Conservation (phyloP, 2,888 invertebrate genomes). For the Pegoplata infirma region DNA sequence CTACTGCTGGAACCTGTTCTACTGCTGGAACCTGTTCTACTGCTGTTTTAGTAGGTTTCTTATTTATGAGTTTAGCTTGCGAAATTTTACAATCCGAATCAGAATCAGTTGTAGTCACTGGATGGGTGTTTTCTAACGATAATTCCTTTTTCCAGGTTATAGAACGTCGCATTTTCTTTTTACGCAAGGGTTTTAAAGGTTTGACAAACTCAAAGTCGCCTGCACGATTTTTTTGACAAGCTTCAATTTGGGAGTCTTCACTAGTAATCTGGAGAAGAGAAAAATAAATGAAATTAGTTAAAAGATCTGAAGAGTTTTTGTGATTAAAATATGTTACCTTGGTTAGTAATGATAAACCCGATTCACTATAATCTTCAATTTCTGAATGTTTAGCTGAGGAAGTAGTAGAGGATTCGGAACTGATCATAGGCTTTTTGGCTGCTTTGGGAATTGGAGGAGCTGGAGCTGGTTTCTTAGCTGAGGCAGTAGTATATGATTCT, state of each 20-base stretch:
- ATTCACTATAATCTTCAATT: conserved; percentile 71
- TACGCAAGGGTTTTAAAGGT: conserved; percentile 69
- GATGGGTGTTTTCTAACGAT: conserved; percentile 68
- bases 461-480: no score
- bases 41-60: background rate
- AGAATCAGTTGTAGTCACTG: conserved; percentile 70
- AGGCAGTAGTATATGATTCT: conserved; percentile 63
- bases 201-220: background rate
- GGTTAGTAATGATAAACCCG: conserved; percentile 69
- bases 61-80: background rate
- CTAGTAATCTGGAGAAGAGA: conserved; percentile 68
- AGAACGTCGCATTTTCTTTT: conserved; percentile 73
- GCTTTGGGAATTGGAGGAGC: no score
- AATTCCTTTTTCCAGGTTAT: conserved; percentile 73
- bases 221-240: background rate
- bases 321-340: conserved; percentile 67
- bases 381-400: conserved; percentile 69
- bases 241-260: conserved; percentile 71
- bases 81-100: conserved; percentile 68
- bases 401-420: conserved; percentile 54
- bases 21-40: no score
- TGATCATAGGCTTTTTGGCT: conserved; percentile 54
- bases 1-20: background rate
- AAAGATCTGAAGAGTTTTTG: background rate
- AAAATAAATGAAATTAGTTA: background rate